Evolutionary conservation across 2,113 vertebrate genomes (phyloP), one percentile per base, ranked within the genome.

Genomic region (Sterna hirundo): DNA sequence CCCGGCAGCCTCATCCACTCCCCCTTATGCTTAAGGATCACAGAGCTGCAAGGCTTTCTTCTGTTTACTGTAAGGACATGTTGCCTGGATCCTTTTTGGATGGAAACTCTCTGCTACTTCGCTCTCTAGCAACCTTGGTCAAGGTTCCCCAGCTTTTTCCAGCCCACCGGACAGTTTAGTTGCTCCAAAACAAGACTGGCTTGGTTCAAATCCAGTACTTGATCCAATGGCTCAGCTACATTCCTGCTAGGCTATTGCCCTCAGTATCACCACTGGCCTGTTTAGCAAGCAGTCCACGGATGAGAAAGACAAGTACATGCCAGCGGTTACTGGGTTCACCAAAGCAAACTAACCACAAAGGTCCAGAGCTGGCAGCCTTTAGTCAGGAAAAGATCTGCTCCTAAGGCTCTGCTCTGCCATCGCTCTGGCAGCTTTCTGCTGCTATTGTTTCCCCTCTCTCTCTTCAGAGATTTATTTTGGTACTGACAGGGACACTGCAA

Each of bases 21-120:
- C 87, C 71, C 82, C 81, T 84, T 81, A 76, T 13, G 75, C 78
- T 88, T 88, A 68, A 90, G 82, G 71, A 94, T 89, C 93, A 88
- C 70, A 83, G 82, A 90, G 88, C 81, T 90, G 70, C 87, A 95
- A 70, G 34, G 47, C 79, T 96, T 91, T 96, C 62, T 91, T 90
- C 93, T 96, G 94, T 97, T 97, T 97, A 96, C 91, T 83, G 89
- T 83, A 85, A 91, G 90, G 60, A 92, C 36, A 93, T 93, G 96
- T 96, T 97, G 96, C 97, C 85, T 97, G 75, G 96, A 96, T 96
- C 75, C 64, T 96, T 96, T 93, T 93, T 97, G 95, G 96, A 97
- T 93, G 84, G 82, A 96, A 97, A 93, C 30, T 75, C 62, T 32
- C 75, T 49, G 51, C 87, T 91, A 34, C 89, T 88, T n/a, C 66